Evolutionary conservation across 2,888 invertebrate species (phyloP).

Genomic region (Adelphocoris suturalis): DNA sequence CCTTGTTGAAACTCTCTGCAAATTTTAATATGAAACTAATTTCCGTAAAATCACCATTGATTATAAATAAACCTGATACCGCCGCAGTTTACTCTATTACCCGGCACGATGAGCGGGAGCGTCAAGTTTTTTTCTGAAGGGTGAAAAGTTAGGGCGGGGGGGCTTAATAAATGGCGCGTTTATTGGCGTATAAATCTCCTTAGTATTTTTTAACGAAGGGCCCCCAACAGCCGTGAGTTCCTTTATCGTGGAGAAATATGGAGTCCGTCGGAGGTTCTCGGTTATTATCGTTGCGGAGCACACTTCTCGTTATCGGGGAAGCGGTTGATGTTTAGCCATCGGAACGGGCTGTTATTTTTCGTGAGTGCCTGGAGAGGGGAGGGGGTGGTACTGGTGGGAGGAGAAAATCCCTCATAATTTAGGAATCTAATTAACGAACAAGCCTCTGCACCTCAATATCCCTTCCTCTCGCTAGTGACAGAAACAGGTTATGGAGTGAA

Average conservation of each 20-base stretch:
- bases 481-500: too few relatives aligned
- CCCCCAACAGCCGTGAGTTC: neutral
- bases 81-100: conserved; percentile 36
- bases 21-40: conserved; percentile 1
- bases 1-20: too few relatives aligned
- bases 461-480: too few relatives aligned
- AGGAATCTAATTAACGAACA: too few relatives aligned
- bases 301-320: conserved; percentile 47
- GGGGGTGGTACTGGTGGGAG: neutral
- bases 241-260: conserved; percentile 59
- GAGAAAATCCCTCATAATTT: neutral
- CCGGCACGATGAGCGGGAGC: neutral
- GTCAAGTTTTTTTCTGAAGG: neutral
- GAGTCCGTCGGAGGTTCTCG: conserved; percentile 27
- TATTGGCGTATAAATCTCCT: conserved; percentile 62
- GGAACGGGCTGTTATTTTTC: neutral
- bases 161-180: conserved; percentile 51
- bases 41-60: conserved; percentile 26
- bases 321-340: conserved; percentile 26
- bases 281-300: conserved; percentile 17
- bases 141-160: too few relatives aligned
- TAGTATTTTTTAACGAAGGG: conserved; percentile 59
- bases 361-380: too few relatives aligned
- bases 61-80: conserved; percentile 56
- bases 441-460: too few relatives aligned